Evolutionary conservation across 2,888 invertebrate species (phyloP).

Genomic region (Polyommatus iphigenia): DNA sequence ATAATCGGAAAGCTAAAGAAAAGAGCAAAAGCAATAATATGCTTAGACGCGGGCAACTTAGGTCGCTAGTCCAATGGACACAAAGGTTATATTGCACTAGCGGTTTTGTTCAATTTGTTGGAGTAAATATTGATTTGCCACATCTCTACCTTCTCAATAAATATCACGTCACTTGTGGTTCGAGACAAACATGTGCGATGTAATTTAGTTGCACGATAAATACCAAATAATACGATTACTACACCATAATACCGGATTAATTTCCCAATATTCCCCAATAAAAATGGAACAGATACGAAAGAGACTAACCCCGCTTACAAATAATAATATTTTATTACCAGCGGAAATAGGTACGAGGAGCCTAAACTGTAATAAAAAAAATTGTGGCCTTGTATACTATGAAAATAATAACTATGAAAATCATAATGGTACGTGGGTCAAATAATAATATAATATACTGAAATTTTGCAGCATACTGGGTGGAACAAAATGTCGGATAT

Average conservation of each 20-base stretch:
- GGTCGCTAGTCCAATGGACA: background rate
- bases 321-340: background rate
- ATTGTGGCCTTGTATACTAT: too few species aligned
- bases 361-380: background rate
- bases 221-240: background rate
- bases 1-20: constrained; percentile 34
- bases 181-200: constrained; percentile 25
- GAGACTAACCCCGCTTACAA: background rate
- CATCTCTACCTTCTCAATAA: constrained; percentile 41
- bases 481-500: background rate
- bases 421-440: too few species aligned
- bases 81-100: constrained; percentile 14
- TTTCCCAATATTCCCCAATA: background rate
- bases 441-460: background rate
- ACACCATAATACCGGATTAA: background rate
- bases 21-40: constrained; percentile 28
- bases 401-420: too few species aligned
- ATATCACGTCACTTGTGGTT: constrained; percentile 36
- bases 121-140: constrained; percentile 40
- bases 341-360: background rate
- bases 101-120: constrained; percentile 35
- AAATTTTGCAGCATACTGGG: background rate
- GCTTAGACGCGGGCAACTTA: background rate
- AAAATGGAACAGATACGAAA: background rate
- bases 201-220: constrained; percentile 3